A percentile compares a stretch with the other conserved stretches of the same genome.
These are phyloP conservation scores for Capreolus pygargus DNA, from an alignment of 2,113 vertebrate genomes.

Conservation along the genomic window DNA sequence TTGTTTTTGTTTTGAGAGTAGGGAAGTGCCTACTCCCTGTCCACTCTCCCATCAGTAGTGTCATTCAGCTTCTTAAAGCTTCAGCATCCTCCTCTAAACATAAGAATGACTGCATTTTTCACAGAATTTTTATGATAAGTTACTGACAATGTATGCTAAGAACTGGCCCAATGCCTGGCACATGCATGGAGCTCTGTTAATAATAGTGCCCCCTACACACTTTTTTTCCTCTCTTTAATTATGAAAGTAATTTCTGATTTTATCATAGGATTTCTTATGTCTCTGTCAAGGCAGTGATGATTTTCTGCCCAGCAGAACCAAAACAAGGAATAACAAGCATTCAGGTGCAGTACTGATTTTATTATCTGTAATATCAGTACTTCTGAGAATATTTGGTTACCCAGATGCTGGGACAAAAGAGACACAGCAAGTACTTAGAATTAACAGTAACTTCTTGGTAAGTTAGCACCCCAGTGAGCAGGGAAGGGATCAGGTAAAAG, in stretches of 20 bases:
- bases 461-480: neutral
- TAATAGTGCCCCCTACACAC: neutral
- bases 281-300: neutral
- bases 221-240: neutral
- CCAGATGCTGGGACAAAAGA: neutral
- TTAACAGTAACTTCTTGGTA: neutral
- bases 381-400: neutral
- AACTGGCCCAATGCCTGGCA: neutral
- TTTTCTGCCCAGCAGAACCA: neutral
- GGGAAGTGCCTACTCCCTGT: neutral
- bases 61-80: neutral
- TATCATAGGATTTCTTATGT: neutral
- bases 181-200: neutral
- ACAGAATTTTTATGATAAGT: neutral
- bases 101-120: neutral
- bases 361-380: neutral
- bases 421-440: neutral
- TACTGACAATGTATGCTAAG: neutral
- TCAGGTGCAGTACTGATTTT: neutral
- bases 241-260: neutral
- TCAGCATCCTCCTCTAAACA: neutral
- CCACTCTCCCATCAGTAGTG: neutral
- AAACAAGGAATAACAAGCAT: neutral
- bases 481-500: neutral
- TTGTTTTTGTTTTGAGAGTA: neutral